A percentile compares a stretch with the other conserved stretches of the same genome.
phyloP scores from a whole-genome alignment of 37 sponge, comb jelly and placozoan species.

The Diacarnus erythraeanus region DNA sequence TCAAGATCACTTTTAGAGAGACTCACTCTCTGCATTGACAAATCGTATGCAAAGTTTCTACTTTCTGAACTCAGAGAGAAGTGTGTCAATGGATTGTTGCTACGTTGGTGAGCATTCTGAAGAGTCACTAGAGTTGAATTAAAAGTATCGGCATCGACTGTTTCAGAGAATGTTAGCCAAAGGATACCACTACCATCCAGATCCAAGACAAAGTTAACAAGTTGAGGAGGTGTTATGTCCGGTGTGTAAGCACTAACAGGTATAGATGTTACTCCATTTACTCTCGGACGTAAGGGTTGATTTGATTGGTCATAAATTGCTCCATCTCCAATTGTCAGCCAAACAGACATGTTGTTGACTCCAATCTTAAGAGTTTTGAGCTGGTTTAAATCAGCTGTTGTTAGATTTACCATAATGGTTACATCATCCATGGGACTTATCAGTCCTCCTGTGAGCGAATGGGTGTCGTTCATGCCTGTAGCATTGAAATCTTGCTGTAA shows the following conservation, averaged over 20 bases:
- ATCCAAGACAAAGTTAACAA: slow-evolving; percentile 63
- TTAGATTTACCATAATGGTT: slow-evolving; percentile 42
- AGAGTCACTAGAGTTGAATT: slow-evolving; percentile 72
- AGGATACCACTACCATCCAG: slow-evolving; percentile 53
- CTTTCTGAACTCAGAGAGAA: slow-evolving; percentile 61
- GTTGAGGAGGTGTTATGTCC: slow-evolving; percentile 65
- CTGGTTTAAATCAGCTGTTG: slow-evolving; percentile 57
- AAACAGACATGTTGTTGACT: slow-evolving; percentile 34
- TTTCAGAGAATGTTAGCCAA: slow-evolving; percentile 79
- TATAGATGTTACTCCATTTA: slow-evolving; percentile 46
- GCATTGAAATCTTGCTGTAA: slow-evolving; percentile 53
- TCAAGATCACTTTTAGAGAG: slow-evolving; percentile 67
- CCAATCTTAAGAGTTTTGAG: slow-evolving; percentile 76
- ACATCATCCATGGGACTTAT: slow-evolving; percentile 48
- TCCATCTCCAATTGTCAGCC: slow-evolving; percentile 51
- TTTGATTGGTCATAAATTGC: slow-evolving; percentile 68
- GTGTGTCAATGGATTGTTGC: slow-evolving; percentile 38
- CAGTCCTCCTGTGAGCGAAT: slow-evolving; percentile 51
- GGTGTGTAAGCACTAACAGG: slow-evolving; percentile 48
- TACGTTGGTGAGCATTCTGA: slow-evolving; percentile 30
- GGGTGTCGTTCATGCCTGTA: slow-evolving; percentile 21
- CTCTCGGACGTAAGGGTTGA: slow-evolving; percentile 29
- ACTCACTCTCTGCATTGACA: slow-evolving; percentile 38
- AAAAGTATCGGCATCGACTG: slow-evolving; percentile 68
- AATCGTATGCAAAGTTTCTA: slow-evolving; percentile 38